Evolutionary conservation across 1,140 invertebrate genomes (phyloP), one percentile per base, ranked within the genome.

Genomic region (Drosophila sp.): DNA sequence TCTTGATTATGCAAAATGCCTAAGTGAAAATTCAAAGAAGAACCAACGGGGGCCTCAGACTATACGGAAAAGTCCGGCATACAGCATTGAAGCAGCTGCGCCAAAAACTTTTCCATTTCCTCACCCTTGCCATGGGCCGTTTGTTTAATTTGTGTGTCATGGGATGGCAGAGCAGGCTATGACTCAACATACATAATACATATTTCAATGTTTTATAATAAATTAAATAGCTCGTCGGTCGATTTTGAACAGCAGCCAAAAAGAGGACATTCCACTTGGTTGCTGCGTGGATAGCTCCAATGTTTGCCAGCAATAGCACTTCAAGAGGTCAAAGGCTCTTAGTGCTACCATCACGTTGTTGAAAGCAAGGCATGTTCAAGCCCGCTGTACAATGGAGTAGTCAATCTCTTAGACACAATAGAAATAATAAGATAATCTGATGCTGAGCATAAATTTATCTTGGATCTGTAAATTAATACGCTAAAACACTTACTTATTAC

Each of bases 161-260:
- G 57, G 53, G 63, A 67, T 29, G 41, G 48, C 51, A 25, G 53
- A 40, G 45, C 25, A 38, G 50, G 34, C 66, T 64, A 74, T 78
- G 71, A 78, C n/a, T n/a, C n/a, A n/a, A 86, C 70, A 86, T 80
- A 86, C 81, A 86, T 80, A 78, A 86, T 78, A 86, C 71, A 86
- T 86, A 86, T 87, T 81, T 80, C 82, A 87, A 86, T 87, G 82
- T 78, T 87, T 86, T 86, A 78, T 87, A 87, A 84, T 86, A 87
- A 87, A 87, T 87, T 87, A 87, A 87, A 87, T 81, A 87, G 78
- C 81, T 80, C 80, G 71, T 72, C 66, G 67, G 75, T 71, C 73
- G 80, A 84, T 84, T 69, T 73, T 54, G 50, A 64, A 48, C 9
- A 7, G 63, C 21, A 50, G 59, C 43, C 76, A 67, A 71, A 53